Evolutionary conservation across 2,113 vertebrate genomes (phyloP), one percentile per base, ranked within the genome.

Genomic region (Cnemophilus loriae): DNA sequence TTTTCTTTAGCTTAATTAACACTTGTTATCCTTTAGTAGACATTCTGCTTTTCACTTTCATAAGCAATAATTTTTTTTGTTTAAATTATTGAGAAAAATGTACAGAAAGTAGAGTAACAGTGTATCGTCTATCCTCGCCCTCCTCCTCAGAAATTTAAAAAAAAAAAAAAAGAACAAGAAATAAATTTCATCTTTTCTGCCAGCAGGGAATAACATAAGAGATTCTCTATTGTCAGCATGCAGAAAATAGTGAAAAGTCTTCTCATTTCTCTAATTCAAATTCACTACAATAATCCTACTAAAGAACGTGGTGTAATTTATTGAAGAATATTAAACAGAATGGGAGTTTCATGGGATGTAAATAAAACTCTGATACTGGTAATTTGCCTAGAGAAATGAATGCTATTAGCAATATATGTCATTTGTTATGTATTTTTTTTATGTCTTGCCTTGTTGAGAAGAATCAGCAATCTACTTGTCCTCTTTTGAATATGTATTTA

Each of bases 121-220:
- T 57, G 9, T 80, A 91, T 95, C 39, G 73, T 93, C 68, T 86
- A 6, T 41, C 24, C 16, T 78, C 32, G 5, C 20, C 5, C 47
- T 92, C 56, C 71, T 37, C 13, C 35, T 13, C 32, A 69, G 22
- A 61, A 74, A 59, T 63, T 27, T 5, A 24, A 81, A 84, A 60
- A 70, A 18, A 50, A 74, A 80, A 35, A 77, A 88, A 47, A 74
- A 52, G 28, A 71, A 35, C 6, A 28, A 84, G n/a, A 85, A 39
- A 93, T 6, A 95, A 95, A 95, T 87, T 78, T 93, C 35, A 87
- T 95, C 32, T 96, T 96, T 97, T 41, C 73, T 96, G 50, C 22
- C 41, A 92, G 69, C n/a, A 80, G 49, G 61, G 53, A 77, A 93
- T 92, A 97, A 79, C 71, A 83, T 88, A 80, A 95, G 56, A 92